A percentile compares a stretch with the other conserved stretches of the same genome.
phyloP scores from a whole-genome alignment of 2,113 vertebrate species.

The Bujurquina vittata region DNA sequence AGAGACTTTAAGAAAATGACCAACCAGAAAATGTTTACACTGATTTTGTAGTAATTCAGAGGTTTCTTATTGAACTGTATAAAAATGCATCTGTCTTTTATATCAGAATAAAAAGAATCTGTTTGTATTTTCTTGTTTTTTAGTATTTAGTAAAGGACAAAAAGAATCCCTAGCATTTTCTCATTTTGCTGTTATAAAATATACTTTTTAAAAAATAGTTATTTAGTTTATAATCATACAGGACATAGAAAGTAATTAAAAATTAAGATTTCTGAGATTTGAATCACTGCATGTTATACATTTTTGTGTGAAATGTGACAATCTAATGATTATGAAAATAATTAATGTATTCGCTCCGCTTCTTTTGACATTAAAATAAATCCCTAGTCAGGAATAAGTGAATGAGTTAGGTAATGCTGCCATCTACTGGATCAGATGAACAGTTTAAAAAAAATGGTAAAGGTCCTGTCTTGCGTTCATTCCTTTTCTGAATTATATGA shows the following conservation, averaged over 20 bases:
- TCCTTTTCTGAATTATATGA: not conserved
- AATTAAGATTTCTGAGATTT: no score
- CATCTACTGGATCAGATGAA: not conserved
- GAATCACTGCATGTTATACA: not conserved
- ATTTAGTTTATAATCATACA: no score
- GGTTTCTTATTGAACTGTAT: slow-evolving; percentile 57
- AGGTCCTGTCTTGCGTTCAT: not conserved
- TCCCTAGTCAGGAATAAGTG: not conserved
- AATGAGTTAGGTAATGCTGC: not conserved
- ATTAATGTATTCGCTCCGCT: not conserved
- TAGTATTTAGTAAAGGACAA: not conserved
- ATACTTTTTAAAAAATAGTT: no score
- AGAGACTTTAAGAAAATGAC: slow-evolving; percentile 42
- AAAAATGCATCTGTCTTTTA: slow-evolving; percentile 60
- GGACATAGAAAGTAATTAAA: no score
- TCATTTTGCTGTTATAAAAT: not conserved
- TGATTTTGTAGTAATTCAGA: slow-evolving; percentile 70
- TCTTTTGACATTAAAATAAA: not conserved
- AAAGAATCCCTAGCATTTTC: no score
- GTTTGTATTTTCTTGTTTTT: slow-evolving; percentile 25
- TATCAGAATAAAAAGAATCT: slow-evolving; percentile 53
- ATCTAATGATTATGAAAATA: not conserved
- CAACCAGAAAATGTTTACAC: slow-evolving; percentile 71
- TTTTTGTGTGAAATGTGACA: not conserved
- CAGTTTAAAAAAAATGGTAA: no score